Conservation (phyloP, 2,113 vertebrate genomes). For the Bucco capensis region DNA sequence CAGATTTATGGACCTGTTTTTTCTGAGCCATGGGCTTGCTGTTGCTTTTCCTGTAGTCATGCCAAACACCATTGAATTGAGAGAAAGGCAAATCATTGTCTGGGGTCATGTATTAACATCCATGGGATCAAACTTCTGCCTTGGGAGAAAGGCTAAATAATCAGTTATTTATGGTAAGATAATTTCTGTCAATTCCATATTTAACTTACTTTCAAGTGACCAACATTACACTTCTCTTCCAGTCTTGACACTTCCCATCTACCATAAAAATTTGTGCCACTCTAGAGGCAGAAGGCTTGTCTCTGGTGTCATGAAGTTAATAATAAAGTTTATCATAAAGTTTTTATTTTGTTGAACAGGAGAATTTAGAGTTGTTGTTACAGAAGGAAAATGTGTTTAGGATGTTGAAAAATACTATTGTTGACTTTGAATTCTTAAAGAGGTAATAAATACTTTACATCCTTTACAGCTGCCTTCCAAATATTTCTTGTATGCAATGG, state of each 20-base stretch:
- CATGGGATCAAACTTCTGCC: not conserved
- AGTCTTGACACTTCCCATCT: not conserved
- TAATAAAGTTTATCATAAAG: too few species aligned
- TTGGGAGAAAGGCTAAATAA: not conserved
- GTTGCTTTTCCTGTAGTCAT: not conserved
- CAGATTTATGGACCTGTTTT: not conserved
- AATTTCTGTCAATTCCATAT: not conserved
- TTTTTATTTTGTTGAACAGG: not conserved
- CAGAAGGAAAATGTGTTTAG: not conserved
- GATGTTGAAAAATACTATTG: not conserved
- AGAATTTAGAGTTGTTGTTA: not conserved
- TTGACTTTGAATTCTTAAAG: not conserved
- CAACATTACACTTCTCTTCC: not conserved
- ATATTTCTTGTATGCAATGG: not conserved
- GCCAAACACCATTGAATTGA: not conserved
- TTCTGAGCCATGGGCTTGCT: not conserved
- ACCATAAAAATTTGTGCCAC: not conserved
- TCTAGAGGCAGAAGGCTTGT: not conserved
- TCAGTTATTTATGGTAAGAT: not conserved
- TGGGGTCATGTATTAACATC: not conserved
- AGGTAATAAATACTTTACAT: not conserved
- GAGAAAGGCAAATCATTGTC: not conserved
- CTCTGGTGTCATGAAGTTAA: not conserved
- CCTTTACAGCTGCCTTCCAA: not conserved
- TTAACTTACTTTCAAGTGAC: not conserved